phyloP scores from a whole-genome alignment of 2,797 vertebrate species.

The Acomys russatus region DNA sequence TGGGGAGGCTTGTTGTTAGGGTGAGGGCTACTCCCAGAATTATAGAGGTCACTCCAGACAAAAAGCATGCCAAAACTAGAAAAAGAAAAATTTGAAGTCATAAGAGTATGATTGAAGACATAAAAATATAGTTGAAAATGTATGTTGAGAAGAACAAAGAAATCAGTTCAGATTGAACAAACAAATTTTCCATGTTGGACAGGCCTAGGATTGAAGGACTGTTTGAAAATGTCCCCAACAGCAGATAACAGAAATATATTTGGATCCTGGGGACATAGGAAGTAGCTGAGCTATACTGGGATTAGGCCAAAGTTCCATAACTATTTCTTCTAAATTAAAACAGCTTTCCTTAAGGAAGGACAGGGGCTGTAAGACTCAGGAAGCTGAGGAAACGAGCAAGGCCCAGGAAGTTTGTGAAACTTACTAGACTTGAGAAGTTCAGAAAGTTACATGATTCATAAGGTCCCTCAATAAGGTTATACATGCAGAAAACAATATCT shows the following conservation, averaged over 20 bases:
- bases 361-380: background rate
- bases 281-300: background rate
- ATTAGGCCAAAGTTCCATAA: background rate
- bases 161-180: background rate
- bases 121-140: background rate
- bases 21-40: background rate
- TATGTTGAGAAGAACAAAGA: background rate
- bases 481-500: background rate
- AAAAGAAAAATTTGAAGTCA: background rate
- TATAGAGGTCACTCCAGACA: background rate
- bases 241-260: background rate
- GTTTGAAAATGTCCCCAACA: background rate
- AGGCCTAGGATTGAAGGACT: background rate
- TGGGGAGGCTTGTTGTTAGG: no score
- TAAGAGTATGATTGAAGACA: background rate
- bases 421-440: background rate
- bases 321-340: background rate
- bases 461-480: background rate
- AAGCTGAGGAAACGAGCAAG: background rate
- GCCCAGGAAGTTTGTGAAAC: background rate
- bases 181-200: background rate
- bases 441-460: background rate
- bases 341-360: background rate
- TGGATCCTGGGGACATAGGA: background rate
- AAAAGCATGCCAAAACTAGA: background rate